Evolutionary conservation across 2,113 vertebrate genomes (phyloP).

Genomic region (Todiramphus saurophagus): DNA sequence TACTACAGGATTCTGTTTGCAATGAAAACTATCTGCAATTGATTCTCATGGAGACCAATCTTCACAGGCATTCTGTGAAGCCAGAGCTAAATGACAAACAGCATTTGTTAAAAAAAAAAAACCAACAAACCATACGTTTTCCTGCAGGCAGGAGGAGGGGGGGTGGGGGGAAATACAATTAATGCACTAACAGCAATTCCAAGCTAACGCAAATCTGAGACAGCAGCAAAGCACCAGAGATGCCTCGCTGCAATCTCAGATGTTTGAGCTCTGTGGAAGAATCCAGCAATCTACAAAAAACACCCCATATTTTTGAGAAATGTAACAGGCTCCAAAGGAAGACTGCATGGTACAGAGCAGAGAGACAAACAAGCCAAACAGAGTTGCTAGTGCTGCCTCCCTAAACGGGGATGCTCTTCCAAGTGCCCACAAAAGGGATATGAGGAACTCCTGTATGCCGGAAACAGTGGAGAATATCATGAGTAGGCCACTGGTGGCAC

Average conservation of each 20-base stretch:
- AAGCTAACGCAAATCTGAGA: conserved; percentile 6
- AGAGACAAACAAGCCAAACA: not conserved
- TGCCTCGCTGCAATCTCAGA: not conserved
- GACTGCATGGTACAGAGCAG: not conserved
- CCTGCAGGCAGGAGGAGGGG: not conserved
- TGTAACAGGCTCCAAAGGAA: not conserved
- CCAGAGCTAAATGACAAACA: conserved; percentile 46
- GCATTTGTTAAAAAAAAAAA: not conserved
- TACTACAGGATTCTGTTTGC: not conserved
- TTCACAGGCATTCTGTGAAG: conserved; percentile 43
- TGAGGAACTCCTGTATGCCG: rapidly evolving
- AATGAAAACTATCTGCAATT: conserved; percentile 23
- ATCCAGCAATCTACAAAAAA: not conserved
- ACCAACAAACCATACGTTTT: not conserved
- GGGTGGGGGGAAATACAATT: not conserved
- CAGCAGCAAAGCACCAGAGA: not conserved
- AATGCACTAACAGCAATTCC: not conserved
- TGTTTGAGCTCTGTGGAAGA: not conserved
- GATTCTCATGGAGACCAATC: conserved; percentile 25
- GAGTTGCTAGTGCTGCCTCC: not conserved
- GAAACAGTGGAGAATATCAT: rapidly evolving
- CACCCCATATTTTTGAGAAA: not conserved
- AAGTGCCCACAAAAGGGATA: not conserved
- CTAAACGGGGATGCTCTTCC: rapidly evolving
- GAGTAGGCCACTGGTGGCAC: not conserved